Conservation (phyloP, 2,113 vertebrate genomes). For the Synodontis membranacea region DNA sequence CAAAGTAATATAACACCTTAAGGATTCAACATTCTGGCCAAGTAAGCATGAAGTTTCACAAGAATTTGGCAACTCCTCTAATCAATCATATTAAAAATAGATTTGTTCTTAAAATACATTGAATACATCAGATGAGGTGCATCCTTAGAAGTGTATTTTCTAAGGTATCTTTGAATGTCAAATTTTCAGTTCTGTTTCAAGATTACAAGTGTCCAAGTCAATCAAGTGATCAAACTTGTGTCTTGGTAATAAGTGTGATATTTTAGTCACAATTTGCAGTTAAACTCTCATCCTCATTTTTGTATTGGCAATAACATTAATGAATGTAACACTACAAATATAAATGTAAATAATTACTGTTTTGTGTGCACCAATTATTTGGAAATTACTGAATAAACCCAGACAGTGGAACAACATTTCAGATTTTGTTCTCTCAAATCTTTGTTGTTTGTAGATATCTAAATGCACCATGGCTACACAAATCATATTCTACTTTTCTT, state of each 20-base stretch:
- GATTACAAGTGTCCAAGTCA: neutral
- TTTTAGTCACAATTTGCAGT: neutral
- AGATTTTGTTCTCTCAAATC: neutral
- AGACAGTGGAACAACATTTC: neutral
- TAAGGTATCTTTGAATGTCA: neutral
- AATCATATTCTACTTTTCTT: neutral
- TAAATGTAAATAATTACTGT: neutral
- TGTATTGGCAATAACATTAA: neutral
- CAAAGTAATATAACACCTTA: neutral
- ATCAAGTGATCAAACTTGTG: neutral
- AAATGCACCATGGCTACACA: neutral
- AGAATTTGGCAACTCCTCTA: neutral
- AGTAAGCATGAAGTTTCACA: neutral
- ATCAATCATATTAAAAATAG: neutral
- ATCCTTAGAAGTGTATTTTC: neutral
- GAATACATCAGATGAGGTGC: neutral
- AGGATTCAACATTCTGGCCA: neutral
- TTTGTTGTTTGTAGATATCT: neutral
- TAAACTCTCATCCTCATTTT: neutral
- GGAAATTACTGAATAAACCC: neutral
- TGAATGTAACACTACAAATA: neutral
- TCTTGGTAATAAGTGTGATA: neutral
- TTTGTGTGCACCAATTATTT: neutral
- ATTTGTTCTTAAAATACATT: neutral
- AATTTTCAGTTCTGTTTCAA: neutral